Evolutionary conservation across 2,113 vertebrate species (phyloP), one percentile per base, ranked within the genome.

Genomic region (Sarotherodon lohbergeri): DNA sequence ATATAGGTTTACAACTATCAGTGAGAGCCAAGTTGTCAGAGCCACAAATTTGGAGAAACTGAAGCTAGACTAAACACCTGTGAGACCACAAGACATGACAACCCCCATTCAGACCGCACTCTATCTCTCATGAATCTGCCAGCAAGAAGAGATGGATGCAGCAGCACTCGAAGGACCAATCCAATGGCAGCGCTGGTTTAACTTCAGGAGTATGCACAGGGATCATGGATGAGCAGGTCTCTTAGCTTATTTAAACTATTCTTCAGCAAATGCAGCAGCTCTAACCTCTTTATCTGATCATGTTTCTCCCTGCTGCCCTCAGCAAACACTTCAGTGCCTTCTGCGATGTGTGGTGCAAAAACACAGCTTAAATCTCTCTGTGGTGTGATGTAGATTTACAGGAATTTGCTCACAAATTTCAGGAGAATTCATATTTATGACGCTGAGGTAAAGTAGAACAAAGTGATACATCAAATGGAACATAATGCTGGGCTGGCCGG

Each of bases 401-500:
- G 24, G 81, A 84, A 81, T 80, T 81, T 85, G 29, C 19, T 39
- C 87, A 83, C 32, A 90, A 59, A 90, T 92, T 90, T 91, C 63
- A 81, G 36, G 82, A 88, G 82, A 90, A 88, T 88, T 79, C 57
- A 76, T 91, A 87, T 92, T 89, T 84, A 91, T 90, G 88, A 90
- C 81, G 61, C 78, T 79, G 88, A 86, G 80, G 55, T 78, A 90
- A 92, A 93, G 91, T 93, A 93, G 92, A 93, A 91, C 94, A 94
- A 93, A 94, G 91, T 91, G 56, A 94, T 94, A 92, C 66, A 94
- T 94, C 71, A 92, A 85, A 86, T 57, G 43, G 80, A 90, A 34
- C 83, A 90, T 83, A 86, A 7, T 90, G 93, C 90, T 90, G 90
- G 89, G 81, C 87, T 91, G 81, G 92, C 82, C 88, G 66, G 81